phyloP scores from a whole-genome alignment of 2,888 invertebrate genomes.

The Philhelius pedissequus region DNA sequence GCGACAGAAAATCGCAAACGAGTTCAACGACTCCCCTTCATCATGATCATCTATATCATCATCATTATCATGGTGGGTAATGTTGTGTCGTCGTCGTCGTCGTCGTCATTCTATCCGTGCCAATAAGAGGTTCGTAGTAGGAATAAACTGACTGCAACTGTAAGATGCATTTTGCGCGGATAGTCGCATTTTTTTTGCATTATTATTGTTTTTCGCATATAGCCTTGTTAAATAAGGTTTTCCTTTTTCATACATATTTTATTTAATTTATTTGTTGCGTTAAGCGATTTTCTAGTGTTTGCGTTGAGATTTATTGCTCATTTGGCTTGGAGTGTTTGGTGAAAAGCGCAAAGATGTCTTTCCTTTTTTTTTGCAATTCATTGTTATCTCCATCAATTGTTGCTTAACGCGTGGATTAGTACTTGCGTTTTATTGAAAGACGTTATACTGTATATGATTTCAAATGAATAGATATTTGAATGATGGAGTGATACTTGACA shows the following conservation, averaged over 20 bases:
- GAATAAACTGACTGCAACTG: conserved; percentile 25
- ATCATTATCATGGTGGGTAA: conserved; percentile 22
- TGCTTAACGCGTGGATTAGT: conserved; percentile 33
- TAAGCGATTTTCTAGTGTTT: conserved; percentile 55
- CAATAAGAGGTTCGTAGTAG: conserved; percentile 54
- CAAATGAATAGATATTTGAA: conserved; percentile 47
- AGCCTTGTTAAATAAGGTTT: conserved; percentile 45
- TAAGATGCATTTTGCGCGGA: conserved; percentile 56
- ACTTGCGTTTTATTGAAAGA: conserved; percentile 23
- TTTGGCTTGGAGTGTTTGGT: not conserved
- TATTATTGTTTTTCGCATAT: conserved; percentile 7
- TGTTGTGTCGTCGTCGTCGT: conserved; percentile 47
- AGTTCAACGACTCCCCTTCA: conserved; percentile 60
- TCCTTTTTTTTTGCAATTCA: conserved; percentile 25
- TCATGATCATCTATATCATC: conserved; percentile 32
- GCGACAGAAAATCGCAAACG: conserved; percentile 52
- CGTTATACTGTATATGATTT: conserved; percentile 7
- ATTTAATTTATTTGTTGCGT: conserved; percentile 27
- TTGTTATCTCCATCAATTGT: conserved; percentile 55
- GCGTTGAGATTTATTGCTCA: conserved; percentile 56
- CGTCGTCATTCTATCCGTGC: conserved; percentile 62
- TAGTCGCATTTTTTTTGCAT: conserved; percentile 1
- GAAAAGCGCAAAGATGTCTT: not conserved
- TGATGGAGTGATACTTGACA: conserved; percentile 55
- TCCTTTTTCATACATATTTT: conserved; percentile 13